Conservation (phyloP, 2,113 vertebrate genomes). For the Corythornis cristatus region DNA sequence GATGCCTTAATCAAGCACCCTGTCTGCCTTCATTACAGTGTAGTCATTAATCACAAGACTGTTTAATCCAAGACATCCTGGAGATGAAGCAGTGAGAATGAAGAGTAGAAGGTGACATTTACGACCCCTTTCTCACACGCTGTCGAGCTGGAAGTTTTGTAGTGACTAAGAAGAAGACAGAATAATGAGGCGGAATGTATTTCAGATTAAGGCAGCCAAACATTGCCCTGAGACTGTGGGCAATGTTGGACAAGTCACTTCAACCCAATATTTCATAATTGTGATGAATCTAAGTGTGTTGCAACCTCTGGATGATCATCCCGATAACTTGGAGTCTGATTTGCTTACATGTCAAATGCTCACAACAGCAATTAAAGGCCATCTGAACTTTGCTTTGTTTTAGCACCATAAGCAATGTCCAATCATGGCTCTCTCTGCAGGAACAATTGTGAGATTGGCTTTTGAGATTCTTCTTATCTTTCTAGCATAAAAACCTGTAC, state of each 20-base stretch:
- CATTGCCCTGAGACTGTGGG: neutral
- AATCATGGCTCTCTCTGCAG: accelerated
- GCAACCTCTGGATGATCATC: neutral
- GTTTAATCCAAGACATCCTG: neutral
- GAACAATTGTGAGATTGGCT: accelerated
- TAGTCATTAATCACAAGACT: neutral
- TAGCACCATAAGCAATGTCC: neutral
- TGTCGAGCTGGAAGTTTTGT: neutral
- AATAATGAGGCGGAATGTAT: neutral
- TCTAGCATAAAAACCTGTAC: neutral
- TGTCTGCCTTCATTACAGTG: neutral
- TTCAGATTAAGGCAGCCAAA: neutral
- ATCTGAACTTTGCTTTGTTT: neutral
- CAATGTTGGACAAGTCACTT: neutral
- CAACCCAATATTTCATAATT: neutral
- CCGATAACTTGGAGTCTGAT: neutral
- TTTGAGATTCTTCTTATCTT: neutral
- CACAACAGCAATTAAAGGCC: neutral
- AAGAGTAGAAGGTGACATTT: neutral
- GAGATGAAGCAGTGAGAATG: neutral
- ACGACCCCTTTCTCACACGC: accelerated
- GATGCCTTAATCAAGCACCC: neutral
- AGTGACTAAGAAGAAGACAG: neutral
- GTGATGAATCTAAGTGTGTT: neutral
- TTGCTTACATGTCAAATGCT: neutral